These are phyloP conservation scores for Scophthalmus maximus DNA, from an alignment of 2,113 vertebrate genomes.

Conservation along the genomic window DNA sequence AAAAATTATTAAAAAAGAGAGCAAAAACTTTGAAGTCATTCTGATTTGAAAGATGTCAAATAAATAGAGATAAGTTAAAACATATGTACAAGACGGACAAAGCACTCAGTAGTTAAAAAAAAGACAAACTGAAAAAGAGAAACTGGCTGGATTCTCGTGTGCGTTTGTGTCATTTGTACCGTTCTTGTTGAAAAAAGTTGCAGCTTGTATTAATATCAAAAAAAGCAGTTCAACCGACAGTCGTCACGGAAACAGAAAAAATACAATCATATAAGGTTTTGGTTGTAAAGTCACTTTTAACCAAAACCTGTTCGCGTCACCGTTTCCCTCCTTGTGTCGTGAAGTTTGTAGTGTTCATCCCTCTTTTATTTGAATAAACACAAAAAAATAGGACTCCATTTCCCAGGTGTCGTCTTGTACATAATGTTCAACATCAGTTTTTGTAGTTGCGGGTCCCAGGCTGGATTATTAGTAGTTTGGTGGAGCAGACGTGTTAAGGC, in stretches of 20 bases:
- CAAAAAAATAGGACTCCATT: background rate
- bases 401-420: slow-evolving; percentile 2
- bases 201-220: background rate
- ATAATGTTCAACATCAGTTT: slow-evolving; percentile 2
- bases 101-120: slow-evolving; percentile 68
- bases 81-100: slow-evolving; percentile 59
- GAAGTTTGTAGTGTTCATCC: slow-evolving; percentile 24
- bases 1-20: too few species aligned
- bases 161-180: slow-evolving; percentile 8
- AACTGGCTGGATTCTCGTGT: background rate
- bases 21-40: slow-evolving; percentile 5
- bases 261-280: background rate
- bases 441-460: background rate
- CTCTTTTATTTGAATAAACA: background rate
- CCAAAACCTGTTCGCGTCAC: background rate
- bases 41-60: slow-evolving; percentile 62
- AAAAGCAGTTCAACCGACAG: background rate
- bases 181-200: background rate
- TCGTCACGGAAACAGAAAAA: slow-evolving; percentile 4
- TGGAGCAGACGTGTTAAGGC: slow-evolving; percentile 23
- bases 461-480: slow-evolving; percentile 16
- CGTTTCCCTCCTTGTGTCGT: background rate
- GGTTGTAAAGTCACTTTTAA: background rate
- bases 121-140: background rate
- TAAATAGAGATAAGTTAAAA: slow-evolving; percentile 82